These are phyloP conservation scores for Pelosia muscerda DNA, from an alignment of 2,888 invertebrate species.

Conservation along the genomic window DNA sequence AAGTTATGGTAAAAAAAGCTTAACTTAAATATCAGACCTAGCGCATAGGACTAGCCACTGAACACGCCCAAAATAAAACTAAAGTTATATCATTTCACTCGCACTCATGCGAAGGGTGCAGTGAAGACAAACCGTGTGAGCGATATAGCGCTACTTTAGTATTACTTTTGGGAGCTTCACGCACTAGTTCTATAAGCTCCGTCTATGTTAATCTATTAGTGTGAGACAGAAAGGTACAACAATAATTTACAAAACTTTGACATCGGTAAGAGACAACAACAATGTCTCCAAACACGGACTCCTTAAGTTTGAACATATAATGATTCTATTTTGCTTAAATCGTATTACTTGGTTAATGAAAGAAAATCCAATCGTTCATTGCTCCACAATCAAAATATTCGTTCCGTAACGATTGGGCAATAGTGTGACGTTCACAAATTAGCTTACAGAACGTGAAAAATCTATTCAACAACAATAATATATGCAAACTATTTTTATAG, in stretches of 20 bases:
- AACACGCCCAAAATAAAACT: too few relatives aligned
- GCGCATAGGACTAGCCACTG: too few relatives aligned
- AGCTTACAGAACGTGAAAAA: not conserved
- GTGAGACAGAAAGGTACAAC: not conserved
- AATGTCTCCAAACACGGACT: not conserved
- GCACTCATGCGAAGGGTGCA: too few relatives aligned
- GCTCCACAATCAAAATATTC: constrained; percentile 7
- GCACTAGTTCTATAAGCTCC: too few relatives aligned
- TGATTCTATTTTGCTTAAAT: not conserved
- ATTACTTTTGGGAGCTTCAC: too few relatives aligned
- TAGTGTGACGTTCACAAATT: not conserved
- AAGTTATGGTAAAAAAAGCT: too few relatives aligned
- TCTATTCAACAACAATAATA: not conserved
- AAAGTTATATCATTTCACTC: too few relatives aligned
- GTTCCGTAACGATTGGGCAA: not conserved
- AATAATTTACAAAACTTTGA: not conserved
- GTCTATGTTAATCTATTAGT: too few relatives aligned
- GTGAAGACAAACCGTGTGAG: too few relatives aligned
- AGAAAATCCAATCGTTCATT: not conserved
- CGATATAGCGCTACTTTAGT: too few relatives aligned
- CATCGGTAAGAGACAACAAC: not conserved
- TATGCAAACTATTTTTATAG: not conserved
- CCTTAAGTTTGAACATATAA: not conserved
- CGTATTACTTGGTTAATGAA: not conserved
- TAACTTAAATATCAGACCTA: too few relatives aligned